Conservation (phyloP, 2,113 vertebrate genomes). For the Drymodes brunneopygia region DNA sequence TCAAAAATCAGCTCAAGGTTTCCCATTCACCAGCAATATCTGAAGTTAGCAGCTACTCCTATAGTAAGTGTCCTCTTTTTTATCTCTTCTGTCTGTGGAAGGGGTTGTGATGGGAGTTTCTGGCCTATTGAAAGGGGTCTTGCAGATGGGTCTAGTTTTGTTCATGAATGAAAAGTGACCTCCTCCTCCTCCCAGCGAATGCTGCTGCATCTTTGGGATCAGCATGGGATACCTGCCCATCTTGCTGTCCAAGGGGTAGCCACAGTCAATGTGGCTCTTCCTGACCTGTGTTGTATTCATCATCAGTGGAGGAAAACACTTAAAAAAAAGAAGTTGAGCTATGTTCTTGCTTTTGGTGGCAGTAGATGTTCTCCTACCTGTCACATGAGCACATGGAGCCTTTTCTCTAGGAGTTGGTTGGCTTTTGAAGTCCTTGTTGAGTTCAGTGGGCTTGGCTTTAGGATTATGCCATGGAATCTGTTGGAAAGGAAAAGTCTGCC, state of each 20-base stretch:
- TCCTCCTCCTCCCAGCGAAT: not conserved
- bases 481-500: not conserved
- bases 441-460: not conserved
- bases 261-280: accelerated
- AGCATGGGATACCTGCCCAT: not conserved
- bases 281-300: not conserved
- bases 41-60: constrained; percentile 95
- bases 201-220: not conserved
- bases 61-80: constrained; percentile 82
- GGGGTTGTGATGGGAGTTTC: not conserved
- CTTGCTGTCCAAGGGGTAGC: not conserved
- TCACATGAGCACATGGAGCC: not conserved
- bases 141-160: not conserved
- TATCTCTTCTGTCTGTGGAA: not conserved
- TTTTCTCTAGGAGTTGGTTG: not conserved
- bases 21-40: constrained; percentile 87
- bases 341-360: not conserved
- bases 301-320: not conserved
- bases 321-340: not conserved
- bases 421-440: not conserved
- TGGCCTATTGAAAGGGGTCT: not conserved
- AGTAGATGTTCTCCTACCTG: not conserved
- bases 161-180: not conserved
- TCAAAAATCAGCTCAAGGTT: constrained; percentile 85
- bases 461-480: not conserved